Conservation (phyloP, 2,113 vertebrate genomes). For the Pyxicephalus adspersus region DNA sequence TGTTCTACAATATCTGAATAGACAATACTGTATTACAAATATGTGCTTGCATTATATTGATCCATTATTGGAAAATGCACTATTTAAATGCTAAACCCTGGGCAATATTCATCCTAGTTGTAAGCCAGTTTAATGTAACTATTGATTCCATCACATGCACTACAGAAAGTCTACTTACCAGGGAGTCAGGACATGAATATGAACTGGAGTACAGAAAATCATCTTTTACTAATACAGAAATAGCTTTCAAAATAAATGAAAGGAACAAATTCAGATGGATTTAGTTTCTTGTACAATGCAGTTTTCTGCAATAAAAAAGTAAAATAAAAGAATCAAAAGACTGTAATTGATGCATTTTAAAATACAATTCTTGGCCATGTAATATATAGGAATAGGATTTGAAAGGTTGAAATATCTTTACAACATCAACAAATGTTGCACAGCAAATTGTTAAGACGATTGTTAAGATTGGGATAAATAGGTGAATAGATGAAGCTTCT, state of each 20-base stretch:
- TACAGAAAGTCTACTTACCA: slow-evolving; percentile 68
- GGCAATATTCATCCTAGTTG: not conserved
- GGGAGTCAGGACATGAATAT: slow-evolving; percentile 72
- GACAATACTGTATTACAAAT: no score
- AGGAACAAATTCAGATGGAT: slow-evolving; percentile 94
- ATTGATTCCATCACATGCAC: not conserved
- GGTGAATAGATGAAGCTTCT: no score
- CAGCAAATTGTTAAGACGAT: no score
- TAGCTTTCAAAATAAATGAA: slow-evolving; percentile 89
- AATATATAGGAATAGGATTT: no score
- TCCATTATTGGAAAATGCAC: no score
- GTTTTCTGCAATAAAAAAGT: slow-evolving; percentile 75
- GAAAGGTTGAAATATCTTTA: no score
- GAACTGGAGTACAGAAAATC: slow-evolving; percentile 80
- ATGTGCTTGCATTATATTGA: no score
- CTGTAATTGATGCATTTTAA: not conserved
- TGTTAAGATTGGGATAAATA: no score
- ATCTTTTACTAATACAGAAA: slow-evolving; percentile 89
- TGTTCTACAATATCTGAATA: no score
- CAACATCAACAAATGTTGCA: no score
- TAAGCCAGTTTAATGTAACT: not conserved
- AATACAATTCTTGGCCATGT: not conserved
- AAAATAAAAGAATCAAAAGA: slow-evolving; percentile 45
- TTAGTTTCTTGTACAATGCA: slow-evolving; percentile 92
- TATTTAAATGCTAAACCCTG: no score